These are phyloP conservation scores for Capromys pilorides DNA, from an alignment of 2,797 vertebrate genomes.

Conservation along the genomic window DNA sequence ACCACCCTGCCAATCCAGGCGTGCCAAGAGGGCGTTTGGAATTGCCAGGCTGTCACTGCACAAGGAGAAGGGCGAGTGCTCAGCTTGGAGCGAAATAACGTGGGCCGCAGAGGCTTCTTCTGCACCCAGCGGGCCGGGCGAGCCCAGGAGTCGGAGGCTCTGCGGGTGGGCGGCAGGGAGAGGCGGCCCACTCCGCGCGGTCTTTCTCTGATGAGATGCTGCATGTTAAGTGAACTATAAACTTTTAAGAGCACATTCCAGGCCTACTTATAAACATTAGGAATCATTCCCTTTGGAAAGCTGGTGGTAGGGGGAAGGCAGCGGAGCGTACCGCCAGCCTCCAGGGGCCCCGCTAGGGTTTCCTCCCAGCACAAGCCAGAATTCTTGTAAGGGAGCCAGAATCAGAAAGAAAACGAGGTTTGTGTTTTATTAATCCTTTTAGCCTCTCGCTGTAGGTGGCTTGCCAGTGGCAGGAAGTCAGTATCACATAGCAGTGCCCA, in stretches of 20 bases:
- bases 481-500: not conserved
- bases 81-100: slow-evolving; percentile 49
- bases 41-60: slow-evolving; percentile 45
- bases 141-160: not conserved
- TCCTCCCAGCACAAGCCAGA: slow-evolving; percentile 40
- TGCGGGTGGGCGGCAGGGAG: slow-evolving; percentile 57
- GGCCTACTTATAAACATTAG: slow-evolving; percentile 63
- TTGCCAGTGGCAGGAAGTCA: slow-evolving; percentile 10
- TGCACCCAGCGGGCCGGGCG: slow-evolving; percentile 2
- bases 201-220: slow-evolving; percentile 71
- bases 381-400: slow-evolving; percentile 59
- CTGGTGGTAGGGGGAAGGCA: slow-evolving; percentile 40
- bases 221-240: slow-evolving; percentile 72
- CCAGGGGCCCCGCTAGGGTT: not conserved
- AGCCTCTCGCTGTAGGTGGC: not conserved
- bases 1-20: slow-evolving; percentile 69
- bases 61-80: not conserved
- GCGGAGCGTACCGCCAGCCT: not conserved
- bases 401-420: slow-evolving; percentile 50
- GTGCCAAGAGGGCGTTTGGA: slow-evolving; percentile 29
- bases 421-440: slow-evolving; percentile 34
- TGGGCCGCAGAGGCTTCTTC: slow-evolving; percentile 42
- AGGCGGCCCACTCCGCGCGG: slow-evolving; percentile 37
- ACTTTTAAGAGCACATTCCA: slow-evolving; percentile 77
- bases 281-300: slow-evolving; percentile 64